Percentiles rank a stretch among this genome's conserved stretches.
These are phyloP conservation scores for Chlorocebus sabaeus DNA, from an alignment of 2,113 vertebrate species.

Conservation along the genomic window DNA sequence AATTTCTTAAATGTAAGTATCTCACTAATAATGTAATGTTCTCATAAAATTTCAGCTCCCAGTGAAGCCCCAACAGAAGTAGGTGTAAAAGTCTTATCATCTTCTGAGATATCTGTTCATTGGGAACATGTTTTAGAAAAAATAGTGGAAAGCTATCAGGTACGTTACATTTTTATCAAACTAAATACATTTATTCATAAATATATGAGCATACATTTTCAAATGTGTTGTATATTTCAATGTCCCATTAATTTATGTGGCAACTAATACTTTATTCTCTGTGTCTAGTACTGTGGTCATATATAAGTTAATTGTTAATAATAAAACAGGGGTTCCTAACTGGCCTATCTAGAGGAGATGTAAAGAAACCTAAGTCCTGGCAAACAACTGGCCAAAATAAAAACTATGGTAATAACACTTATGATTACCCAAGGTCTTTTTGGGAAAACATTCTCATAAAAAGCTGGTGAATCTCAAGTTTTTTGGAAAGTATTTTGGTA, in stretches of 20 bases:
- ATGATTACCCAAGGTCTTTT: background rate
- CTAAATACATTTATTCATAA: background rate
- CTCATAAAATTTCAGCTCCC: constrained; percentile 85
- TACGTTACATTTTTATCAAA: constrained; percentile 76
- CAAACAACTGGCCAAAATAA: background rate
- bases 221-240: background rate
- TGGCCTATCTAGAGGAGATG: background rate
- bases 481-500: background rate
- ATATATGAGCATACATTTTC: background rate
- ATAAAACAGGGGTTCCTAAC: background rate
- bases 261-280: background rate
- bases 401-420: background rate
- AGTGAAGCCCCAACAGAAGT: constrained; percentile 87
- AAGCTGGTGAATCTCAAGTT: background rate
- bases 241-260: background rate
- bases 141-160: constrained; percentile 93
- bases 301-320: background rate
- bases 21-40: constrained; percentile 2
- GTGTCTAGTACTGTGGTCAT: background rate
- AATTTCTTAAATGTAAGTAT: background rate
- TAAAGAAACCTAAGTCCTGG: background rate
- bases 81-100: constrained; percentile 86
- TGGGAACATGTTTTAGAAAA: constrained; percentile 88
- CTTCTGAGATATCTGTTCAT: constrained; percentile 90
- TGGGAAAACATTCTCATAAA: background rate